Evolutionary conservation across 2,797 vertebrate genomes (phyloP).

Genomic region (Paguma larvata): DNA sequence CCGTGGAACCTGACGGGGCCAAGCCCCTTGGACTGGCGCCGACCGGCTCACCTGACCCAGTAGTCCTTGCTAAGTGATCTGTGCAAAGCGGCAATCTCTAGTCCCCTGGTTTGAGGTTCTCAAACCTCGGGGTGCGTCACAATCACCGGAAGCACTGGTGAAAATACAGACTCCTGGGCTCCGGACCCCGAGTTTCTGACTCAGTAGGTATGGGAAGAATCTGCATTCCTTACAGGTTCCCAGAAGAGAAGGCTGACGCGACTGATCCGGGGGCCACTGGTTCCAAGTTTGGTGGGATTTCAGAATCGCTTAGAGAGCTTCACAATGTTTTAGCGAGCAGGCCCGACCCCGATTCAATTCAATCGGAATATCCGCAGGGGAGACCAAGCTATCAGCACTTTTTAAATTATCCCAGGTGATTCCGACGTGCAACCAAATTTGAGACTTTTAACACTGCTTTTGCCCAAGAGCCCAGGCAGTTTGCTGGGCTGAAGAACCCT

Average conservation of each 20-base stretch:
- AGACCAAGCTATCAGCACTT: background rate
- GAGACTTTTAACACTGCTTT: background rate
- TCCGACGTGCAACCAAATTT: background rate
- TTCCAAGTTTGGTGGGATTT: background rate
- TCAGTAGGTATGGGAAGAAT: background rate
- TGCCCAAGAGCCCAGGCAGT: background rate
- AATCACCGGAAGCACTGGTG: background rate
- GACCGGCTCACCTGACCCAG: conserved; percentile 12
- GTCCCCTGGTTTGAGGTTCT: background rate
- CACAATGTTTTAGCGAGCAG: background rate
- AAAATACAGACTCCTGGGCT: background rate
- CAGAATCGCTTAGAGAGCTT: background rate
- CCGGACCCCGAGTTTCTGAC: background rate
- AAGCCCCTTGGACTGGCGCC: background rate
- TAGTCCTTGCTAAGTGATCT: conserved; percentile 10
- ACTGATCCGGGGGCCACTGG: background rate
- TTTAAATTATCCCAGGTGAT: background rate
- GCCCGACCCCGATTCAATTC: background rate
- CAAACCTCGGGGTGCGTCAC: background rate
- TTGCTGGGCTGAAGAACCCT: background rate
- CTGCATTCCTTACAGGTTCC: conserved; percentile 5
- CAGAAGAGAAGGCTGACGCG: background rate
- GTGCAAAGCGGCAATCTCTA: background rate
- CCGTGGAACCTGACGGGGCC: background rate
- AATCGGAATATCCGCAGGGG: background rate